These are phyloP conservation scores for Myotis pilosus DNA, from an alignment of 2,797 vertebrate species.

Conservation along the genomic window DNA sequence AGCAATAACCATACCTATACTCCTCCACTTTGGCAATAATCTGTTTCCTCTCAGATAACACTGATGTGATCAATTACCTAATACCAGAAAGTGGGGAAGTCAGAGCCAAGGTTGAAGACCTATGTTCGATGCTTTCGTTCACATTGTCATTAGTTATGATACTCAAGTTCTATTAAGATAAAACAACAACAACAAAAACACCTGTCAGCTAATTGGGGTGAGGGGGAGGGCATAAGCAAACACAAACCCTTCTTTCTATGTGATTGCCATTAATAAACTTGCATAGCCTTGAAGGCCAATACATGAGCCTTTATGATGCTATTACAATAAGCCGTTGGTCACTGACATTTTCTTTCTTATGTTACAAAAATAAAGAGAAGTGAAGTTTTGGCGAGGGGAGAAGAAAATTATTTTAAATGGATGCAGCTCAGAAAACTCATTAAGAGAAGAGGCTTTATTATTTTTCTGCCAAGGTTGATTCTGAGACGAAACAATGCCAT, in stretches of 20 bases:
- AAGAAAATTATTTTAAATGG: neutral
- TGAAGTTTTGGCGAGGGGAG: neutral
- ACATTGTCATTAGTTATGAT: constrained; percentile 45
- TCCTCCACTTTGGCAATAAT: neutral
- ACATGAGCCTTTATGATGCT: neutral
- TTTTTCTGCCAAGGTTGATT: constrained; percentile 57
- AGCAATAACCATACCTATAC: neutral
- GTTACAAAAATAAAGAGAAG: neutral
- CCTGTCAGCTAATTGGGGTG: neutral
- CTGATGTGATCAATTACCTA: neutral
- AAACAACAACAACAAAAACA: neutral
- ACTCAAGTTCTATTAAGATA: constrained; percentile 19
- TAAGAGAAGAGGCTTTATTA: constrained; percentile 62
- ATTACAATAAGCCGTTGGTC: constrained; percentile 4
- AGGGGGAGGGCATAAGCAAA: neutral
- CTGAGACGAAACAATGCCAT: constrained; percentile 15
- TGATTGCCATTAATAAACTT: neutral
- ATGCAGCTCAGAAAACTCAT: constrained; percentile 57
- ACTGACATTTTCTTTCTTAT: constrained; percentile 32
- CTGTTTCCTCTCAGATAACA: neutral
- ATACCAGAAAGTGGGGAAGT: neutral
- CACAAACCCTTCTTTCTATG: neutral
- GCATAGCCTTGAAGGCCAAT: neutral
- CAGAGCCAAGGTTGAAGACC: neutral
- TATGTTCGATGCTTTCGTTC: neutral